Evolutionary conservation across 2,888 invertebrate genomes (phyloP), one percentile per base, ranked within the genome.

Genomic region (Proisotoma minuta): DNA sequence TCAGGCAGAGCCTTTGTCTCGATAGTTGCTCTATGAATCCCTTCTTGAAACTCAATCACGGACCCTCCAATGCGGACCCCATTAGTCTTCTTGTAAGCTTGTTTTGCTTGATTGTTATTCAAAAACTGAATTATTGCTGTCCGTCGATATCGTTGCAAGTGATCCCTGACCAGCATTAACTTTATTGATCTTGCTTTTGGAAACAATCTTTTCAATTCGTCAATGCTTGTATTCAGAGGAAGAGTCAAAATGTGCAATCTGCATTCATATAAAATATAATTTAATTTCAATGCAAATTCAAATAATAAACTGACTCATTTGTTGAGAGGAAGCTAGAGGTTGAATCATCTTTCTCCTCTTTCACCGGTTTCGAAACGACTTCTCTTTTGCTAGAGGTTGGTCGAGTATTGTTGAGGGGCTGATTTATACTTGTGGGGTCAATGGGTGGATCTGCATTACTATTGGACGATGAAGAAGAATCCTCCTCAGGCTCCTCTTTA

Each of bases 211-310:
- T 52, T 34, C 12, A 64, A 34, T 40, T 64, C 64, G 5, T 20
- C 50, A 60, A 64, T 64, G 47, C 57, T 64, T 3, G 64, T 58
- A 3, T 54, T 24, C 2, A n/a, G 8, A 5, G 60, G 64, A 24
- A 64, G n/a, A 49, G 57, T 60, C 1, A 34, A 48, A 10, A 64
- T 50, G 22, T 58, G 53, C 15, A 64, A 20, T 29, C 63, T 63
- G 15, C 10, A 57, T n/a, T n/a, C n/a, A n/a, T n/a, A n/a, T n/a
- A n/a, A n/a, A n/a, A n/a, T n/a, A n/a, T n/a, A n/a, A n/a, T n/a
- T n/a, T n/a, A n/a, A n/a, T n/a, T n/a, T n/a, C n/a, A n/a, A n/a
- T n/a, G n/a, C n/a, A n/a, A n/a, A n/a, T n/a, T 34, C 12, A 50
- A 12, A 20, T 5, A 5, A 18, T 12, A 43, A 43, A 43, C 43